Evolutionary conservation across 2,113 vertebrate species (phyloP), one percentile per base, ranked within the genome.

Genomic region (Apteryx owenii): DNA sequence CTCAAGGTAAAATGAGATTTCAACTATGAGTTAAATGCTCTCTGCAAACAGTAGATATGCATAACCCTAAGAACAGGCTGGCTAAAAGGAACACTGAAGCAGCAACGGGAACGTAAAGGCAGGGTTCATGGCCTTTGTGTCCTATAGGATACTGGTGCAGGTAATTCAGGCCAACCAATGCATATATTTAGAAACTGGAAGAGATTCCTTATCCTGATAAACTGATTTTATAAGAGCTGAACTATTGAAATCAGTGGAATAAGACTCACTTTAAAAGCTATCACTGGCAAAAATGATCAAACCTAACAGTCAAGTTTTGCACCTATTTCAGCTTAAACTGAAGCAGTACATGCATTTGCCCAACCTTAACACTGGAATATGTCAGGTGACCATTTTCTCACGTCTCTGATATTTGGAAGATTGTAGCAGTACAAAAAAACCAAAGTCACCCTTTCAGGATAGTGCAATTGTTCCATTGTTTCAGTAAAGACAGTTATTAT

Each of bases 301-400:
- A 58, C 10, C 25, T 16, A 26, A 6, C 8, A 72, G 10, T 9
- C 21, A 61, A 38, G 18, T 44, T 85, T 28, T 54, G 9, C 17
- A 72, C 5, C 4, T 76, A n/a, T 69, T 71, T 38, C 38, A 72
- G 21, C 7, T 13, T 3, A 61, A 87, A 51, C 15, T 48, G 25
- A 89, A n/a, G 10, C 10, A 65, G 3, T 1, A 8, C 0, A 7
- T 22, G 12, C 4, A 36, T 89, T 72, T 68, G 1, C 4, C 9
- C 53, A 38, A 7, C 12, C 28, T 18, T 4, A 58, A 42, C 5
- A n/a, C 75, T 1, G 60, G 9, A 76, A 75, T 14, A 42, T 4
- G 10, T 33, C n/a, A 28, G 48, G 33, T 51, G 23, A 60, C 56
- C 56, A 20, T 33, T 33, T 33, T 60, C 56, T 60, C 19, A 33